Conservation (phyloP, 2,113 vertebrate species). For the Baryphthengus martii region DNA sequence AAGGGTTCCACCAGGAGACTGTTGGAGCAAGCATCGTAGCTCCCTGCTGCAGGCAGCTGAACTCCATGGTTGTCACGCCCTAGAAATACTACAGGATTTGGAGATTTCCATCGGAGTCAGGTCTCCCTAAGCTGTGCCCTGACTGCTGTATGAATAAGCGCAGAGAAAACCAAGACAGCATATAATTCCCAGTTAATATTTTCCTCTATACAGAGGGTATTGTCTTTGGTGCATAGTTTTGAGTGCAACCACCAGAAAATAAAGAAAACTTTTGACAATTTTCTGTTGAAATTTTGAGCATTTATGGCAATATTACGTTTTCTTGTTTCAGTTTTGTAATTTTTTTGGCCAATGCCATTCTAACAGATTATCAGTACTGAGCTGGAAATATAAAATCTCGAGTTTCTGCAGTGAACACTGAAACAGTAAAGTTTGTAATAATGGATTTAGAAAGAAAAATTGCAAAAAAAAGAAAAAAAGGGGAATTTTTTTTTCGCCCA, state of each 20-base stretch:
- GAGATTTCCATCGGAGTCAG: background rate
- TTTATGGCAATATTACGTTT: background rate
- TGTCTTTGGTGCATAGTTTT: background rate
- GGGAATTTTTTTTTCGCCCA: background rate
- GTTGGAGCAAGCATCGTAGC: background rate
- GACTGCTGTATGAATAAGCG: background rate
- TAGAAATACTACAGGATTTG: background rate
- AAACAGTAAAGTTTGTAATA: background rate
- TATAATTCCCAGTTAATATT: background rate
- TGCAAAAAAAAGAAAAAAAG: too few relatives aligned
- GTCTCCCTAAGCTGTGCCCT: background rate
- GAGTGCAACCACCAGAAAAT: background rate
- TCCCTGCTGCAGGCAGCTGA: background rate
- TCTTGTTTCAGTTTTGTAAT: background rate
- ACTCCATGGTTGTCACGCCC: background rate
- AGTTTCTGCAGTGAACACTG: background rate
- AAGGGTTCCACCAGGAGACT: background rate
- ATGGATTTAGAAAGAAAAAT: background rate
- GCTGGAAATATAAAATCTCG: background rate
- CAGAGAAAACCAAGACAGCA: background rate
- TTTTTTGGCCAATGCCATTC: background rate
- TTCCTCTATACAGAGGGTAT: background rate
- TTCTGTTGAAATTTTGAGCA: background rate
- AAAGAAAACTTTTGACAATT: background rate
- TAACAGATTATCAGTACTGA: background rate